phyloP scores from a whole-genome alignment of 2,797 vertebrate genomes.

The Trachops cirrhosus region DNA sequence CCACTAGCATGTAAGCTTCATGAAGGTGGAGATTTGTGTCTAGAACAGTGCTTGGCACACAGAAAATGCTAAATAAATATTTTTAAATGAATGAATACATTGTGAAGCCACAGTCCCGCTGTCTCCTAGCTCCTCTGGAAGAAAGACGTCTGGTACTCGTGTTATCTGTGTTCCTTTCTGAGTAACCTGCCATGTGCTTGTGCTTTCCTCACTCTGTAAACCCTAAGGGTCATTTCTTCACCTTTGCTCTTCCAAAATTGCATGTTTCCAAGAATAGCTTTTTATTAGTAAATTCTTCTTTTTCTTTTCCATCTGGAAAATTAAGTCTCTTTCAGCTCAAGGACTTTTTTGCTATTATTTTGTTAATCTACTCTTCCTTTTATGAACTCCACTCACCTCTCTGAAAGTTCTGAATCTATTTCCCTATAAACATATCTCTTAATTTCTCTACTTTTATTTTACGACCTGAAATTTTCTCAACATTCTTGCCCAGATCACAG shows the following conservation, averaged over 20 bases:
- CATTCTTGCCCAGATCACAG: neutral
- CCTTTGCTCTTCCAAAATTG: neutral
- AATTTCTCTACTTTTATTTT: neutral
- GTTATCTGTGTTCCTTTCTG: neutral
- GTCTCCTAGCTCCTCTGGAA: neutral
- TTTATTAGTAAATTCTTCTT: neutral
- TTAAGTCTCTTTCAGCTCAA: neutral
- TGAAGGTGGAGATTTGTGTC: neutral
- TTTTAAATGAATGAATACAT: neutral
- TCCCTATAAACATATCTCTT: neutral
- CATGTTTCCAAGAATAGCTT: neutral
- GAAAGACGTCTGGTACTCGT: neutral
- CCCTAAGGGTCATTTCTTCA: neutral
- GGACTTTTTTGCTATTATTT: neutral
- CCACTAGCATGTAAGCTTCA: neutral
- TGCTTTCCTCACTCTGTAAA: neutral
- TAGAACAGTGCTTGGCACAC: neutral
- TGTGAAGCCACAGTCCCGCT: neutral
- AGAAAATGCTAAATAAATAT: neutral
- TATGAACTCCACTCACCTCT: too few species aligned
- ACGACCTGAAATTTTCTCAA: neutral
- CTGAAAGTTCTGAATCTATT: neutral
- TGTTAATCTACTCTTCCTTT: neutral
- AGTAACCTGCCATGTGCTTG: neutral
- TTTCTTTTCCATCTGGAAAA: neutral